A percentile compares a stretch with the other conserved stretches of the same genome.
Conservation (phyloP, 2,797 vertebrate genomes). For the Pantherophis alleghaniensis region DNA sequence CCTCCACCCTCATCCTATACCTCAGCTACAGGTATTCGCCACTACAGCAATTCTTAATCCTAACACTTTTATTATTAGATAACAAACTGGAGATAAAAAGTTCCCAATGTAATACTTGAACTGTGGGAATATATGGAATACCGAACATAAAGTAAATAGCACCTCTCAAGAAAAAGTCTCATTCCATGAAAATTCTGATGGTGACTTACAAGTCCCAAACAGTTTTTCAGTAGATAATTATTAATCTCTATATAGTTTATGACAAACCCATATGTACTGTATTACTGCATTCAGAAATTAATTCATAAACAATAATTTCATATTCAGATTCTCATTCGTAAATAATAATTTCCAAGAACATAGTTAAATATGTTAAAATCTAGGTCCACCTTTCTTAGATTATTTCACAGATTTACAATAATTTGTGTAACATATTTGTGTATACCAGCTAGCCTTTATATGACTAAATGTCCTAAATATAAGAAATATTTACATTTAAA, state of each 20-base stretch:
- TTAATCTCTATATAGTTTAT: slow-evolving; percentile 31
- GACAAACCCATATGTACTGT: slow-evolving; percentile 37
- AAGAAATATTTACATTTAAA: not conserved
- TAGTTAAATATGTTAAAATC: not conserved
- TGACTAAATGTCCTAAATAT: slow-evolving; percentile 19
- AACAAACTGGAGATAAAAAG: not conserved
- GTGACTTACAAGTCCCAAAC: slow-evolving; percentile 38
- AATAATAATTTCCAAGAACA: slow-evolving; percentile 20
- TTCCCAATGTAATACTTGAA: not conserved
- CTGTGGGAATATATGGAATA: slow-evolving; percentile 17
- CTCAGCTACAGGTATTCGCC: not conserved
- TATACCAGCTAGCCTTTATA: slow-evolving; percentile 17
- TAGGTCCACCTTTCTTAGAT: not conserved
- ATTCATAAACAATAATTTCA: slow-evolving; percentile 17
- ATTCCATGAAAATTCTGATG: slow-evolving; percentile 28
- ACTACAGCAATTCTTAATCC: not conserved
- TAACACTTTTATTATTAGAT: slow-evolving; percentile 6
- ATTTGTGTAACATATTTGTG: slow-evolving; percentile 5
- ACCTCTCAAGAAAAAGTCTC: not conserved
- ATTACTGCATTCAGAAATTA: slow-evolving; percentile 35
- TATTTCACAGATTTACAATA: slow-evolving; percentile 26
- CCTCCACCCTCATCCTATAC: not conserved
- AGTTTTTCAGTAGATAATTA: not conserved
- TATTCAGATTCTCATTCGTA: not conserved
- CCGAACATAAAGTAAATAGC: not conserved